Evolutionary conservation across 2,888 invertebrate genomes (phyloP), one percentile per base, ranked within the genome.

Genomic region (Melipona beecheii): DNA sequence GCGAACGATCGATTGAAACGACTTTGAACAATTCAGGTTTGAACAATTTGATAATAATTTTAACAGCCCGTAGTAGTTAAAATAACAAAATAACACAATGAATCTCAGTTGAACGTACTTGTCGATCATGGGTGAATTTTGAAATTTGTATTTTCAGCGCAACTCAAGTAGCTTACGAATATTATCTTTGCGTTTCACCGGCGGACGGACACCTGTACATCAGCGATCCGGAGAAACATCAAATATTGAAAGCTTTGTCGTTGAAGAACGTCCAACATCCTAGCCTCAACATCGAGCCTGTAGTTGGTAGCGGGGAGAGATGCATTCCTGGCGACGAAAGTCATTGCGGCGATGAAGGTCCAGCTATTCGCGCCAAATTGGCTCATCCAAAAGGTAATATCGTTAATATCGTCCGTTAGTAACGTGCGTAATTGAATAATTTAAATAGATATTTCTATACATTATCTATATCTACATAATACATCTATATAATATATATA

Each of bases 191-290:
- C 78, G 98, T 99, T 72, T 99, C 99, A 73, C 99, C 99, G 49
- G 98, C 99, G 52, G 99, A 99, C 94, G 99, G 99, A 15, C 97
- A 98, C 93, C 96, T 99, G 74, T 99, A 99, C 95, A 97, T 99
- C 91, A 99, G 99, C 66, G 98, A 99, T 94, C 98, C 99, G 54
- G 98, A 98, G 93, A 97, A 97, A 91, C 98, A 98, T 95, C 98
- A 98, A 95, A 97, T 98, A 75, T 95, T 98, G 84, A 96, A 97
- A 91, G 97, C 98, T 1, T 95, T 98, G 64, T 96, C 97, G 0
- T 94, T 98, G 90, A 97, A 97, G 89, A 97, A 97, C 92, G 97
- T 98, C 15, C 96, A 97, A 81, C 98, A 98, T 95, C 98, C 98
- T 21, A 96, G 96, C 71, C 96, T 97, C 74, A 98, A 98, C 93